A percentile compares a stretch with the other conserved stretches of the same genome.
phyloP scores from a whole-genome alignment of 2,113 vertebrate species.

The Pangasianodon gigas region DNA sequence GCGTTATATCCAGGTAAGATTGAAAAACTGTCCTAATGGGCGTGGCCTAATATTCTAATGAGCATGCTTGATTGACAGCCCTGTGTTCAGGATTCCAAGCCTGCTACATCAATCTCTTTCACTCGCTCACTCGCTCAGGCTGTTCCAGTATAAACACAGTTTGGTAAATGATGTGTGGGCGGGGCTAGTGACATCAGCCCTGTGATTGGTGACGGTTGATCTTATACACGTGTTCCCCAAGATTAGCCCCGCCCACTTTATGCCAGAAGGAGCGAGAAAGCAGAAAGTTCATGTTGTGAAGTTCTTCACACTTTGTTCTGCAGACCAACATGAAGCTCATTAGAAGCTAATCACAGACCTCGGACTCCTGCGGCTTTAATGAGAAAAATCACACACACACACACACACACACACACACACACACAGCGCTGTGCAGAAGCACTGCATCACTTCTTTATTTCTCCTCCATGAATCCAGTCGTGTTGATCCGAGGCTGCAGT shows the following conservation, averaged over 20 bases:
- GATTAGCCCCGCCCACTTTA: not conserved
- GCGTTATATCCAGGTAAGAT: not conserved
- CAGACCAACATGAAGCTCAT: constrained; percentile 7
- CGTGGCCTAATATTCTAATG: not conserved
- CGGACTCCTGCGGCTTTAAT: constrained; percentile 8
- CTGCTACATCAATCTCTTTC: not conserved
- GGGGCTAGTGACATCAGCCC: not conserved
- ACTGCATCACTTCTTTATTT: not conserved
- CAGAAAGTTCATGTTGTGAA: not conserved
- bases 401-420: constrained; percentile 11
- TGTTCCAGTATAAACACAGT: not conserved
- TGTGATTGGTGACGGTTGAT: not conserved
- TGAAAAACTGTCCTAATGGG: not conserved
- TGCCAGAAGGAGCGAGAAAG: not conserved
- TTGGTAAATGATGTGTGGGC: not conserved
- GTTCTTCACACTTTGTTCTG: constrained; percentile 18
- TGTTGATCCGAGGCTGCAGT: not conserved
- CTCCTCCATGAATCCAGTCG: not conserved
- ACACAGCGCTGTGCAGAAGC: not conserved
- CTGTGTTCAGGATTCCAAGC: not conserved
- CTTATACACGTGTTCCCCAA: not conserved
- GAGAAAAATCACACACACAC: not conserved
- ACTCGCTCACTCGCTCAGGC: not conserved
- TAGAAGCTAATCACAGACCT: constrained; percentile 20
- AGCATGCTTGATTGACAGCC: not conserved